These are phyloP conservation scores for Zaprionus capensis DNA, from an alignment of 1,140 invertebrate genomes.

Conservation along the genomic window DNA sequence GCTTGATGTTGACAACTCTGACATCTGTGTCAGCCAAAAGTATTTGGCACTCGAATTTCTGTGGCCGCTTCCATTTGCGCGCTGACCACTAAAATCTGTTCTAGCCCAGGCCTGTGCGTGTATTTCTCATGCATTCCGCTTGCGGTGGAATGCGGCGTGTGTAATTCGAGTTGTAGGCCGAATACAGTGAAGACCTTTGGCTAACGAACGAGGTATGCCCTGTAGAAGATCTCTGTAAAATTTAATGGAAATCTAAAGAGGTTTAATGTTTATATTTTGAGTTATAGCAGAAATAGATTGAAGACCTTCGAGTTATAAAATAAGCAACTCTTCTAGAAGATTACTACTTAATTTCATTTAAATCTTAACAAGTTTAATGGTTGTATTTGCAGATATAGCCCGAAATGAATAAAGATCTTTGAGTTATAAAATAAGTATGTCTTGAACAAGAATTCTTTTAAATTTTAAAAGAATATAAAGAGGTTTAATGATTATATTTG, in stretches of 20 bases:
- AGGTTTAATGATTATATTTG: not conserved
- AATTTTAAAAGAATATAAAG: not conserved
- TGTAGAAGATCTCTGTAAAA: not conserved
- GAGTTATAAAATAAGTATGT: not conserved
- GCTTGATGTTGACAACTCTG: conserved; percentile 75
- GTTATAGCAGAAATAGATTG: not conserved
- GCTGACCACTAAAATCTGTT: not conserved
- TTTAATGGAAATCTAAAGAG: not conserved
- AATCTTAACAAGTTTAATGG: not conserved
- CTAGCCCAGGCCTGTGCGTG: conserved; percentile 2
- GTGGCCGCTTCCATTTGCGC: conserved; percentile 36
- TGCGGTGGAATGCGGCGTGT: conserved; percentile 2
- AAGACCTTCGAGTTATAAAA: not conserved
- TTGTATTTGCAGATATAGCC: not conserved
- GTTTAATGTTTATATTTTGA: not conserved
- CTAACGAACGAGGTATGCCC: not conserved
- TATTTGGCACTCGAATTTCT: conserved; percentile 67
- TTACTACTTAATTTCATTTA: not conserved
- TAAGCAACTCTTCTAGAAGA: not conserved
- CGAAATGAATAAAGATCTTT: not conserved
- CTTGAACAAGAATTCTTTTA: not conserved
- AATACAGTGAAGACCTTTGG: not conserved
- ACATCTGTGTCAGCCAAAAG: conserved; percentile 71
- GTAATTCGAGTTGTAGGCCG: conserved; percentile 3
- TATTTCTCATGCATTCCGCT: conserved; percentile 4